Percentiles rank a stretch among this genome's conserved stretches.
phyloP scores from a whole-genome alignment of 2,797 vertebrate species.

The Phalanger gymnotis region DNA sequence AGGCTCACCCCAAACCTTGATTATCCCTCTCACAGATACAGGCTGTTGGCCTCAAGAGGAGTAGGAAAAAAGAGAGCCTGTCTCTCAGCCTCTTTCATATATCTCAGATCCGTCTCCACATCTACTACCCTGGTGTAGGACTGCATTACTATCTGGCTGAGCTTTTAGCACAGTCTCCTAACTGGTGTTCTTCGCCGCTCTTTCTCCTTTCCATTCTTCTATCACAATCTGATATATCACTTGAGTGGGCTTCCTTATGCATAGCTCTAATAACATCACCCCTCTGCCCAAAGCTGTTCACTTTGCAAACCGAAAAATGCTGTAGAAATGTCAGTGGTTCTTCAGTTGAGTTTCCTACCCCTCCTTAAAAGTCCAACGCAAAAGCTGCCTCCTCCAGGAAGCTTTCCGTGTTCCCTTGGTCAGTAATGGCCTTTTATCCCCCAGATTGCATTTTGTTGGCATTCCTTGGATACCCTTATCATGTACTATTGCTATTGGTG shows the following conservation, averaged over 20 bases:
- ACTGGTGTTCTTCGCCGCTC: not conserved
- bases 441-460: not conserved
- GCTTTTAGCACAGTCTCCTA: not conserved
- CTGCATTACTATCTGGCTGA: not conserved
- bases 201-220: not conserved
- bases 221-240: not conserved
- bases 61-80: not conserved
- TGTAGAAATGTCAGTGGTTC: not conserved
- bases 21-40: not conserved
- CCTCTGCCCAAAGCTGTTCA: not conserved
- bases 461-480: not conserved
- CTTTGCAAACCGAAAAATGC: not conserved
- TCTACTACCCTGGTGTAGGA: not conserved
- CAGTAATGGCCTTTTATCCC: not conserved
- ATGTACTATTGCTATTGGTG: not conserved
- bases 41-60: not conserved
- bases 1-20: not conserved
- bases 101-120: not conserved
- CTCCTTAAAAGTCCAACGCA: not conserved
- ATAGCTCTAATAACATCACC: not conserved
- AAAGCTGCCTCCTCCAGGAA: conserved; percentile 1
- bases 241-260: not conserved
- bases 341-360: not conserved
- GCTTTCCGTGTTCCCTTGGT: conserved; percentile 4
- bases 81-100: not conserved